phyloP scores from a whole-genome alignment of 2,113 vertebrate genomes.

The Sinocyclocheilus anophthalmus region DNA sequence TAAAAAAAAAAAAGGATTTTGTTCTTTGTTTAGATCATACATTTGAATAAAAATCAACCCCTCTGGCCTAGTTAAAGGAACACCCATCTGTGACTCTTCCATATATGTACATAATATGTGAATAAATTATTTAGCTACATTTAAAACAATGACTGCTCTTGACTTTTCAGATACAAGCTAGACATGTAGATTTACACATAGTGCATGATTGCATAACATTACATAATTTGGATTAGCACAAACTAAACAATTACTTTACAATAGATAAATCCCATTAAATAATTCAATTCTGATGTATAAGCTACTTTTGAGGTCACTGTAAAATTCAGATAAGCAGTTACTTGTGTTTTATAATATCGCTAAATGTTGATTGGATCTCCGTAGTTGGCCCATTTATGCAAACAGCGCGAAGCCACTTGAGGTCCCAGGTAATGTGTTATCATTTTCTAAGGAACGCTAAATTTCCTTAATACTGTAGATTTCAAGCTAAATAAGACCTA shows the following conservation, averaged over 20 bases:
- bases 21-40: not conserved
- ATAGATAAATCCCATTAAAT: not conserved
- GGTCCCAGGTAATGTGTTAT: not conserved
- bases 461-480: not conserved
- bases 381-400: too few species aligned
- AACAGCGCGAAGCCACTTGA: not conserved
- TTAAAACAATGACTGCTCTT: not conserved
- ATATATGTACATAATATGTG: slow-evolving; percentile 16
- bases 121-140: not conserved
- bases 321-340: not conserved
- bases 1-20: too few species aligned
- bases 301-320: not conserved
- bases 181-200: not conserved
- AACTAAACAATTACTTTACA: not conserved
- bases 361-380: too few species aligned
- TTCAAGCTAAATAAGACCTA: not conserved
- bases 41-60: not conserved
- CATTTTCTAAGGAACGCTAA: not conserved
- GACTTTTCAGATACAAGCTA: not conserved
- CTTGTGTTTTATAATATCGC: not conserved
- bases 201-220: not conserved
- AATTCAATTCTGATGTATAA: not conserved
- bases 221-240: not conserved
- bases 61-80: not conserved
- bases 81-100: not conserved